Conservation (phyloP, 2,888 invertebrate genomes). For the Apamea sordens region DNA sequence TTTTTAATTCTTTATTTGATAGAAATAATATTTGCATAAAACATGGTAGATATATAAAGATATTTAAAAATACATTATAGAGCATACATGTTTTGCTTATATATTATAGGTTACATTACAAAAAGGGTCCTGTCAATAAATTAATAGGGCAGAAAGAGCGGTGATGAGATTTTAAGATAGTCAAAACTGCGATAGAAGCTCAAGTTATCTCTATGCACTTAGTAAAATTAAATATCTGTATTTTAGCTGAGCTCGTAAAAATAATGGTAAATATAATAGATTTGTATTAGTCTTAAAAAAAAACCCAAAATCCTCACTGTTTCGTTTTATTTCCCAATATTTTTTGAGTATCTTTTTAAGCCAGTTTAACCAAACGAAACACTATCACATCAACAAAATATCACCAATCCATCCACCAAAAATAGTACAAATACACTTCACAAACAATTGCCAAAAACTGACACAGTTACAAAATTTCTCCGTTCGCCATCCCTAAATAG, state of each 20-base stretch:
- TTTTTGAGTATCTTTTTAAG: not conserved
- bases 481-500: constrained; percentile 59
- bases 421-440: constrained; percentile 18
- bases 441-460: constrained; percentile 56
- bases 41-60: not conserved
- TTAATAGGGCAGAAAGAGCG: not conserved
- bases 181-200: not conserved
- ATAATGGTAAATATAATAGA: not conserved
- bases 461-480: constrained; percentile 47
- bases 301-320: too few relatives aligned
- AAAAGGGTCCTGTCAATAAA: not conserved
- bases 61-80: not conserved
- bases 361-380: not conserved
- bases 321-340: not conserved
- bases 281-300: not conserved
- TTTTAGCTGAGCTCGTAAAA: not conserved
- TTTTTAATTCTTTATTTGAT: not conserved
- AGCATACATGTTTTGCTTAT: not conserved
- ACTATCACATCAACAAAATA: not conserved
- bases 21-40: not conserved
- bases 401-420: not conserved
- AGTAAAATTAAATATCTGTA: not conserved
- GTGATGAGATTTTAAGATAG: not conserved
- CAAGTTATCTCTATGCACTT: not conserved
- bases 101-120: not conserved